Percentiles rank a stretch among this genome's conserved stretches.
Conservation (phyloP, 2,113 vertebrate genomes). For the Oreochromis spilurus region DNA sequence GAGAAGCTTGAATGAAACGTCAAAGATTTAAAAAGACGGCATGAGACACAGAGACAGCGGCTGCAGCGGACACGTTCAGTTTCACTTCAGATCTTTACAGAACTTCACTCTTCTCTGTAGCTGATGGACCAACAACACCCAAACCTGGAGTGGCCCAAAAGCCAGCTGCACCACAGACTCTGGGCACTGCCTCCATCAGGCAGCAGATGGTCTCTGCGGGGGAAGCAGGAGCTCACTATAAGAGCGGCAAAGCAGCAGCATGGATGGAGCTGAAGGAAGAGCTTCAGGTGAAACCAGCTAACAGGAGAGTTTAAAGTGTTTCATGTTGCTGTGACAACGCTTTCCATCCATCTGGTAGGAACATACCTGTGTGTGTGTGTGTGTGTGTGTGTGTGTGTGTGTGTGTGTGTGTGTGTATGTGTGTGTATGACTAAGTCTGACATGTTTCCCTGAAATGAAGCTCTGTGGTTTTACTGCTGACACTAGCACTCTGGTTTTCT, state of each 20-base stretch:
- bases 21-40: background rate
- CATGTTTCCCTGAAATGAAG: conserved; percentile 54
- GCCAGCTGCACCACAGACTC: background rate
- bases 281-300: background rate
- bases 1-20: background rate
- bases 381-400: background rate
- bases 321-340: background rate
- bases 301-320: background rate
- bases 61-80: background rate
- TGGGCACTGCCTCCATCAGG: background rate
- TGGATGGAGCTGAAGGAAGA: background rate
- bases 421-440: background rate
- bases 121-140: background rate
- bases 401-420: background rate
- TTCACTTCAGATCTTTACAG: background rate
- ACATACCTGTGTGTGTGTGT: background rate
- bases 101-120: background rate
- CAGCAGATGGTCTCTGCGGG: background rate
- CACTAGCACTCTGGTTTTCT: conserved; percentile 19
- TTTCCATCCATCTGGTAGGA: conserved; percentile 4
- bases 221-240: background rate
- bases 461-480: conserved; percentile 44
- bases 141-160: background rate
- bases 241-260: background rate
- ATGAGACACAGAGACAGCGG: background rate